Conservation (phyloP, 23 tunicate genomes). For the Ascidia mentula region DNA sequence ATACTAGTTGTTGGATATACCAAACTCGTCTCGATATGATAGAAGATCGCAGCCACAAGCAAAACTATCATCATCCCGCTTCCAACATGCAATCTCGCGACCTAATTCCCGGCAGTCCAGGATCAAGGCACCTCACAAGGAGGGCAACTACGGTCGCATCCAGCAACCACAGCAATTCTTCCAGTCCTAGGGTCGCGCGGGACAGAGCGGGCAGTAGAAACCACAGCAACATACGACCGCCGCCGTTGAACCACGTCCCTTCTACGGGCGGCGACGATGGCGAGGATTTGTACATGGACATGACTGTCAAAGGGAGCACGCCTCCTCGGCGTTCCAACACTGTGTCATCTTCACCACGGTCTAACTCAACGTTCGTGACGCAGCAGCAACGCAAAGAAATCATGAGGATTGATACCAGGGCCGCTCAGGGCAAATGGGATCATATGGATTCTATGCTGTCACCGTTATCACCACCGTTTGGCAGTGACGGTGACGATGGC, state of each 20-base stretch:
- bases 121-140: not conserved
- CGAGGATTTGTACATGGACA: slow-evolving; percentile 46
- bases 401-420: not conserved
- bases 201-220: not conserved
- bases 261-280: slow-evolving; percentile 21
- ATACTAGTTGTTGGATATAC: not conserved
- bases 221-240: not conserved
- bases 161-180: not conserved
- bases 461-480: not conserved
- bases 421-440: not conserved
- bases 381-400: not conserved
- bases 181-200: not conserved
- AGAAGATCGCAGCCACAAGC: not conserved
- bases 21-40: not conserved
- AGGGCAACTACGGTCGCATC: not conserved
- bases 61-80: not conserved
- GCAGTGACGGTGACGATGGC: slow-evolving; percentile 12
- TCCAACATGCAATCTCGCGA: not conserved
- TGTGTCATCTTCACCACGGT: not conserved
- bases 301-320: slow-evolving; percentile 40
- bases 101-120: not conserved
- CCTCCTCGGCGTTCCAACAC: slow-evolving; percentile 10
- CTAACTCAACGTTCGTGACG: not conserved
- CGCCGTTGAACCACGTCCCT: not conserved
- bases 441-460: not conserved